phyloP scores from a whole-genome alignment of 2,888 invertebrate genomes.

The Sinopyrophorus schimmeli region DNA sequence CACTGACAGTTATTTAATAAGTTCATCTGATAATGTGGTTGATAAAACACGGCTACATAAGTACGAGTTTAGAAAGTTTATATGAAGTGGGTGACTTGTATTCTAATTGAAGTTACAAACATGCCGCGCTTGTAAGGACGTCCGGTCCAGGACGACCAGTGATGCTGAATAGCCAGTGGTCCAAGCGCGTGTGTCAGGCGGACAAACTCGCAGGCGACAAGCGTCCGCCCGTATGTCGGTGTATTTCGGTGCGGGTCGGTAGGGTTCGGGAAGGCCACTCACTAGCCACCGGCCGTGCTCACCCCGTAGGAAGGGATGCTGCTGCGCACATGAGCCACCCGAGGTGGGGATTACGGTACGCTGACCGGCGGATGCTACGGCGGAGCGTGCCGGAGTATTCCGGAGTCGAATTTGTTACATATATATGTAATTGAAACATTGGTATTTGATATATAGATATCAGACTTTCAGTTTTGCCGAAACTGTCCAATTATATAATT shows the following conservation, averaged over 20 bases:
- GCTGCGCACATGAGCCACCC: constrained; percentile 49
- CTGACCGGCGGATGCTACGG: constrained; percentile 44
- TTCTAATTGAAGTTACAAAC: constrained; percentile 19
- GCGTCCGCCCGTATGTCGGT: constrained; percentile 44
- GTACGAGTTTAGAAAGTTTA: constrained; percentile 1
- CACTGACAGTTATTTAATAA: constrained; percentile 11
- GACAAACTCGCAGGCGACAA: constrained; percentile 45
- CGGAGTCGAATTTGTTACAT: constrained; percentile 13
- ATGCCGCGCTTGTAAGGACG: constrained; percentile 32
- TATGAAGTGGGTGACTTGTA: constrained; percentile 9
- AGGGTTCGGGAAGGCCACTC: constrained; percentile 52
- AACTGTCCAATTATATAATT: too few species aligned
- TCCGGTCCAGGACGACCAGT: constrained; percentile 43
- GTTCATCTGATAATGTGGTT: constrained; percentile 6
- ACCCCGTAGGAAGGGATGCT: constrained; percentile 59
- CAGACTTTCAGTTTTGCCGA: too few species aligned
- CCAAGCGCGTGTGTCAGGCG: constrained; percentile 56
- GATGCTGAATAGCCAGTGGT: constrained; percentile 55
- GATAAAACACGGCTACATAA: constrained; percentile 10
- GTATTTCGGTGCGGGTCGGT: constrained; percentile 41
- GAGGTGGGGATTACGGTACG: constrained; percentile 44
- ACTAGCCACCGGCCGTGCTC: constrained; percentile 61
- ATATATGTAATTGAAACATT: too few species aligned
- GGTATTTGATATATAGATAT: too few species aligned
- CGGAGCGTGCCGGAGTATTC: constrained; percentile 46